Conservation (phyloP, 64 coral and sea anemone species). For the Anthopleura sola region DNA sequence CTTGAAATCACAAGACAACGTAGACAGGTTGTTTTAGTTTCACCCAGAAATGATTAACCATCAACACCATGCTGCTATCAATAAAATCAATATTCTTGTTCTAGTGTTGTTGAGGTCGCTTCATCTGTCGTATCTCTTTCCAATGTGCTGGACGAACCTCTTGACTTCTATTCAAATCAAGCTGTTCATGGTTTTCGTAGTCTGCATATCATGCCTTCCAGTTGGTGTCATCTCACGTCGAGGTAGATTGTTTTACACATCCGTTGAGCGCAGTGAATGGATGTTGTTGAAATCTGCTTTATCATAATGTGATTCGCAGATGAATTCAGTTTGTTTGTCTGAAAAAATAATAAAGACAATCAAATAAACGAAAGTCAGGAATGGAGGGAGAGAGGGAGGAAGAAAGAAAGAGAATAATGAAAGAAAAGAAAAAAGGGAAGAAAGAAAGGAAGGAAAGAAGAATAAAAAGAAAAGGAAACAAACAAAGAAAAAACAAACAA, state of each 20-base stretch:
- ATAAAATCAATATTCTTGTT: not conserved
- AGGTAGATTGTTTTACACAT: not conserved
- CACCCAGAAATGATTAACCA: not conserved
- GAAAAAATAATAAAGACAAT: not conserved
- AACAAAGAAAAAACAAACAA: not conserved
- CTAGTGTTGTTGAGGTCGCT: no score
- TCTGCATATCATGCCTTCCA: no score
- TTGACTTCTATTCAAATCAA: no score
- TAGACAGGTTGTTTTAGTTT: not conserved
- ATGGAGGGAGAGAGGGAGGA: no score
- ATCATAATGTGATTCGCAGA: not conserved
- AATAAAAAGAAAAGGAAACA: not conserved
- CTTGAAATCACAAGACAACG: not conserved
- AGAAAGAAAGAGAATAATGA: not conserved
- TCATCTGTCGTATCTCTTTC: no score
- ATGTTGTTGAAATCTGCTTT: not conserved
- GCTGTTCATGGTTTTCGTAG: no score
- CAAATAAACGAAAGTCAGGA: not conserved
- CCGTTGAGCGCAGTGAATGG: not conserved
- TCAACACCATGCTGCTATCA: not conserved
- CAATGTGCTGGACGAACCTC: no score
- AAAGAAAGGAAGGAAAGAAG: not conserved
- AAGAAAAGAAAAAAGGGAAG: not conserved
- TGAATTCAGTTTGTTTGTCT: not conserved
- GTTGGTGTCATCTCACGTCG: no score